These are phyloP conservation scores for Malaclemys terrapin DNA, from an alignment of 2,113 vertebrate species.

Conservation along the genomic window DNA sequence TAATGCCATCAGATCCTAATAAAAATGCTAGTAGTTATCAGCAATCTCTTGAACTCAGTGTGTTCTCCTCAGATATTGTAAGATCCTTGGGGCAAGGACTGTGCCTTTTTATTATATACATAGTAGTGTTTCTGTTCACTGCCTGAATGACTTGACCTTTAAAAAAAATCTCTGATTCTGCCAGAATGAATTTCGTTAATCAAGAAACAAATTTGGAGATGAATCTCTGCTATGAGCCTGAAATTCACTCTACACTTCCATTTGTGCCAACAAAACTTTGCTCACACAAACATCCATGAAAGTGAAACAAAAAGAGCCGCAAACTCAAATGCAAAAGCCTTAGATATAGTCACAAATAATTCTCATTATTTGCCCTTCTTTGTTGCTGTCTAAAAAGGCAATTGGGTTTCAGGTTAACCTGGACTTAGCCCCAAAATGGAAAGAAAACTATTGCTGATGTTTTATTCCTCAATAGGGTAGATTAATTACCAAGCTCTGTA, in stretches of 20 bases:
- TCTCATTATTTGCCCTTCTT: neutral
- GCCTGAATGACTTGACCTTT: slow-evolving; percentile 30
- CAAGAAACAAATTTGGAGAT: slow-evolving; percentile 7
- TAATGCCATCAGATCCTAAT: neutral
- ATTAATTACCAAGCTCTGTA: neutral
- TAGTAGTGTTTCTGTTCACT: neutral
- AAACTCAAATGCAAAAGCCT: slow-evolving; percentile 2
- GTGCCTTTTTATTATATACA: slow-evolving; percentile 29
- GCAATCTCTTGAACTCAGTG: neutral
- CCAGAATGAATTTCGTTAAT: slow-evolving; percentile 47
- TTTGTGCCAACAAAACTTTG: slow-evolving; percentile 13
- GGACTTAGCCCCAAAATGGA: neutral
- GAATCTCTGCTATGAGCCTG: neutral
- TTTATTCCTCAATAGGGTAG: neutral
- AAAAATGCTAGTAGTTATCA: neutral
- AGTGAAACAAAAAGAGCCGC: neutral
- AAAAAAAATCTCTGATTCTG: slow-evolving; percentile 10
- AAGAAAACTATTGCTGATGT: neutral
- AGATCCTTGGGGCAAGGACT: neutral
- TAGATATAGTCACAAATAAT: neutral
- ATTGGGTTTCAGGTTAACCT: neutral
- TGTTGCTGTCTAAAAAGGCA: neutral
- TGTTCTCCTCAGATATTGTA: neutral
- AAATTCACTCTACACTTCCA: neutral
- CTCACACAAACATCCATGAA: neutral